A percentile compares a stretch with the other conserved stretches of the same genome.
phyloP scores from a whole-genome alignment of 2,888 invertebrate genomes.

The Ypsolopha scabrella region DNA sequence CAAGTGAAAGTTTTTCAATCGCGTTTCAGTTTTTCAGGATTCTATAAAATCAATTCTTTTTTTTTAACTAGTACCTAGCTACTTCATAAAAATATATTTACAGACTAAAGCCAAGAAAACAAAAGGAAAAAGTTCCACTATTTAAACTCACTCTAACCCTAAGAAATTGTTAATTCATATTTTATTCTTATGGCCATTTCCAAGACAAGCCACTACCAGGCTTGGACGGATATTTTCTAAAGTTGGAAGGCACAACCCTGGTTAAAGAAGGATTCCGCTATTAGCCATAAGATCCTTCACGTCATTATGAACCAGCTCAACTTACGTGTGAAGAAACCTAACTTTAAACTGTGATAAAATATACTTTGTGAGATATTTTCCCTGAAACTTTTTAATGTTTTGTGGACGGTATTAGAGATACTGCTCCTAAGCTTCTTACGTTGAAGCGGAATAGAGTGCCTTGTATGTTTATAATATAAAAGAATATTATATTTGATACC shows the following conservation, averaged over 20 bases:
- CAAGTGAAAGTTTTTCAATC: no score
- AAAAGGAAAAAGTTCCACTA: no score
- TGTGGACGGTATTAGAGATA: constrained; percentile 35
- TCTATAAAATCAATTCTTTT: background rate
- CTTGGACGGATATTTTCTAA: background rate
- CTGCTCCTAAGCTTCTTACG: constrained; percentile 42
- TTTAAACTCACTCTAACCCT: no score
- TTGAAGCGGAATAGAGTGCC: constrained; percentile 25
- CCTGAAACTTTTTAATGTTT: constrained; percentile 56
- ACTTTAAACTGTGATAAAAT: constrained; percentile 59
- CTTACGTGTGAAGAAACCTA: constrained; percentile 41
- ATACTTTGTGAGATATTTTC: constrained; percentile 46
- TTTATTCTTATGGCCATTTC: background rate
- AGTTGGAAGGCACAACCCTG: background rate
- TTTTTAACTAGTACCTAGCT: background rate
- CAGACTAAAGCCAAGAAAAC: no score
- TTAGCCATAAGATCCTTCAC: constrained; percentile 16
- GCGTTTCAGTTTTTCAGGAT: no score
- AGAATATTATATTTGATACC: no score
- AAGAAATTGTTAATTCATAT: no score
- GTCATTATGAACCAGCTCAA: constrained; percentile 48
- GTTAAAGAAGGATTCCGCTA: constrained; percentile 4
- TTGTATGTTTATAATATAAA: constrained; percentile 14
- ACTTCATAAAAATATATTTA: no score
- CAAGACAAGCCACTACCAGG: background rate